phyloP scores from a whole-genome alignment of 2,797 vertebrate species.

The Chromis chromis region DNA sequence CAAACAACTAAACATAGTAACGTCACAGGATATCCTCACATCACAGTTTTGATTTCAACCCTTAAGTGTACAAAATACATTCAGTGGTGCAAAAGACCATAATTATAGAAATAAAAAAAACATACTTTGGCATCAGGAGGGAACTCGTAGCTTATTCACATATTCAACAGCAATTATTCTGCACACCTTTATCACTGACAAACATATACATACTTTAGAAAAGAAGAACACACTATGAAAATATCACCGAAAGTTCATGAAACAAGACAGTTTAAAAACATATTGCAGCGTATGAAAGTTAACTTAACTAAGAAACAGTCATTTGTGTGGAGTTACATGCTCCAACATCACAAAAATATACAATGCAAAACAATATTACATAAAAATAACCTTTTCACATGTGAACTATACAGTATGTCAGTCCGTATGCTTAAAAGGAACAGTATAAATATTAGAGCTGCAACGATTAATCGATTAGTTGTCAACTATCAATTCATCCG shows the following conservation, averaged over 20 bases:
- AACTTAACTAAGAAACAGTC: too few species aligned
- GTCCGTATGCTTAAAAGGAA: too few species aligned
- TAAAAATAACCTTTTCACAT: neutral
- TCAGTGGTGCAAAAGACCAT: slow-evolving; percentile 58
- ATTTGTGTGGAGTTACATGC: too few species aligned
- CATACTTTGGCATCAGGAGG: slow-evolving; percentile 70
- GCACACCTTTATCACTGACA: neutral
- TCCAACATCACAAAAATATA: too few species aligned
- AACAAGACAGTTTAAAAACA: slow-evolving; percentile 8
- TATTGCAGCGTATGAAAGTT: neutral
- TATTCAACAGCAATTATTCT: slow-evolving; percentile 31
- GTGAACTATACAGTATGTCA: too few species aligned
- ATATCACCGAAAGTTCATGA: neutral
- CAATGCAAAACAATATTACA: too few species aligned
- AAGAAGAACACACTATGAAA: too few species aligned
- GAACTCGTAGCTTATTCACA: slow-evolving; percentile 62
- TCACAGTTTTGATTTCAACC: slow-evolving; percentile 9
- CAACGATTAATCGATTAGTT: too few species aligned
- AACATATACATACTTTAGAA: neutral
- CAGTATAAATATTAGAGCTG: too few species aligned
- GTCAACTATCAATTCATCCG: too few species aligned
- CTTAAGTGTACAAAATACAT: slow-evolving; percentile 53
- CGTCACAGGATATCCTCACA: slow-evolving; percentile 7
- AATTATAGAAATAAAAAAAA: slow-evolving; percentile 7
- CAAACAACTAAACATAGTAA: neutral